Base-by-base conservation (phyloP, 2,888 invertebrate genomes). In the Netelia virgata region DNA sequence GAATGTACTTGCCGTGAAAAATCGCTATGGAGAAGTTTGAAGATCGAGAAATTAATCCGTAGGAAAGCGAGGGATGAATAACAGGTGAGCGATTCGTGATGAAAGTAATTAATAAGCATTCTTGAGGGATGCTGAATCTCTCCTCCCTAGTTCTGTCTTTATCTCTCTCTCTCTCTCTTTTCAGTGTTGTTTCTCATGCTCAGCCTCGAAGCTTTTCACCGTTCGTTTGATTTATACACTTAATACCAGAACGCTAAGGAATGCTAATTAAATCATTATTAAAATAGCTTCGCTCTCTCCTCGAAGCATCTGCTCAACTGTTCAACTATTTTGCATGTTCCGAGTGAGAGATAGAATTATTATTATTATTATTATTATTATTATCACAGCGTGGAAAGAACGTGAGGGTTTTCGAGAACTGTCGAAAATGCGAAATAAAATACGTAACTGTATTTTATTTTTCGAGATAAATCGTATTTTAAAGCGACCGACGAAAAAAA, bases 221-320 rank as follows among this genome's bases (percentile, higher is more conserved):
- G 69, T 77, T 73, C 73, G 69, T 78, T 74, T 76, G 69, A 74
- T 81, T 81, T 74, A 77, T 76, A 70, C 28, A 73, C 28, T n/a
- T 28, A 75, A 74, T 53, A 41, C 64, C 36, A 18, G 47, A 10
- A 10, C 57, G 16, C 53, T 57, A 23, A 68, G 81, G 93, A 93
- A 93, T 93, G 92, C 92, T 93, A 92, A 93, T 93, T 93, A 93
- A 93, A 93, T 91, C 91, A 92, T 93, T 91, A 93, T 91, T 92
- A 92, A 92, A 93, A 92, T 92, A 88, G 90, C 91, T 90, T 86
- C 41, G 43, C 23, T 61, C n/a, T 78, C 69, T 69, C 23, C 79
- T 80, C 66, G 86, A 85, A 89, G 89, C 91, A 89, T 88, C 89
- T 89, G 84, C 64, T 73, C 82, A 86, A 88, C 86, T 87, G 84